Evolutionary conservation across 2,888 invertebrate species (phyloP), one percentile per base, ranked within the genome.

Genomic region (Antitype chi): DNA sequence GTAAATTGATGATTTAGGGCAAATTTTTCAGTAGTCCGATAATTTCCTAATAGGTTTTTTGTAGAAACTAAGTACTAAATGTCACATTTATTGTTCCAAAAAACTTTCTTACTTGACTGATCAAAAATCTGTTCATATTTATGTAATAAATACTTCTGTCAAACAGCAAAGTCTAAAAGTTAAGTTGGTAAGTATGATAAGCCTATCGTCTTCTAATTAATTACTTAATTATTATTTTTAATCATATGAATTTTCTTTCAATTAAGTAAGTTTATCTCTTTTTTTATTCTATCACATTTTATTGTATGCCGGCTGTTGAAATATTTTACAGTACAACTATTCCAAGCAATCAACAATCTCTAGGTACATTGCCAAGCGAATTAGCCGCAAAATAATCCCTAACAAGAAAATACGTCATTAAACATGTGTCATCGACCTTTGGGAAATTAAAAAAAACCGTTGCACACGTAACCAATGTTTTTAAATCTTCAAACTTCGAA

Each of bases 391-490:
- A 84, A 82, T 77, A 53, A n/a, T 63, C 55, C 86, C 71, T 78
- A 76, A 69, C 70, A 28, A 76, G 59, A 74, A 72, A 73, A 82
- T 72, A 53, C 25, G 62, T 47, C n/a, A 47, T 2, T 17, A 25
- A n/a, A 23, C 28, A 49, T 53, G 74, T 83, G 87, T 85, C 88
- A 85, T 71, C 80, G 85, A 87, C 84, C 85, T 82, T 52, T 72
- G 23, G 0, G 32, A 57, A 78, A 76, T 72, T 60, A 75, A 82
- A 80, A 74, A 57, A 80, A 84, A 80, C 53, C 43, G 74, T 89
- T 91, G 91, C 91, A 89, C 91, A 91, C 91, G 91, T 88, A 91
- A 91, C 91, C 75, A 91, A 76, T 80, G 76, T 70, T 78, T 85
- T 82, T 78, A 78, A 85, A 85, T 81, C 55, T 79, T 76, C 53